Conservation (phyloP, 64 coral and sea anemone species). For the Porites lutea region DNA sequence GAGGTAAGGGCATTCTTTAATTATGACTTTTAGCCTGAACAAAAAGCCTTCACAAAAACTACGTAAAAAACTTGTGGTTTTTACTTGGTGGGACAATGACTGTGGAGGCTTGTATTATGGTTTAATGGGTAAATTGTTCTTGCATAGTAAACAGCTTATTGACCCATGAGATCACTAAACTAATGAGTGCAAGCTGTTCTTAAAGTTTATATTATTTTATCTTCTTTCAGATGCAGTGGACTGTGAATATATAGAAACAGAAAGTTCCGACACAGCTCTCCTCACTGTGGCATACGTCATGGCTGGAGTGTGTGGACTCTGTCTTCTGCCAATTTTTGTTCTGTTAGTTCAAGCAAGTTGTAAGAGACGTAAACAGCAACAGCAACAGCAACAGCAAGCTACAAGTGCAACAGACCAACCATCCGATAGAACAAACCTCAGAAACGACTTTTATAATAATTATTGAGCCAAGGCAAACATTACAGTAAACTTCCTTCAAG, state of each 20-base stretch:
- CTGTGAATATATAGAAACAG: constrained; percentile 98
- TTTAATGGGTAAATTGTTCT: no score
- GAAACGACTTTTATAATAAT: constrained; percentile 55
- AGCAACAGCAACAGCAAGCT: constrained; percentile 8
- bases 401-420: background rate
- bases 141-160: no score
- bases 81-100: no score
- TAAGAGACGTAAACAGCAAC: constrained; percentile 55
- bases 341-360: constrained; percentile 92
- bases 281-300: constrained; percentile 98
- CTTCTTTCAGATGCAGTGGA: constrained; percentile 90
- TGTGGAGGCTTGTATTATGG: no score
- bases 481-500: background rate
- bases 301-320: constrained; percentile 96
- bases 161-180: no score
- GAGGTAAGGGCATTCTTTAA: constrained; percentile 60
- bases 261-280: constrained; percentile 95
- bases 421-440: constrained; percentile 31
- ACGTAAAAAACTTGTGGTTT: no score
- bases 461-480: background rate
- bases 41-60: background rate
- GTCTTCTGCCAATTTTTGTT: constrained; percentile 95
- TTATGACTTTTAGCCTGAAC: background rate
- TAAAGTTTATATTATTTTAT: no score
- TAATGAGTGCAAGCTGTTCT: no score